Evolutionary conservation across 2,797 vertebrate genomes (phyloP).

Genomic region (Pseudochaenichthys georgianus): DNA sequence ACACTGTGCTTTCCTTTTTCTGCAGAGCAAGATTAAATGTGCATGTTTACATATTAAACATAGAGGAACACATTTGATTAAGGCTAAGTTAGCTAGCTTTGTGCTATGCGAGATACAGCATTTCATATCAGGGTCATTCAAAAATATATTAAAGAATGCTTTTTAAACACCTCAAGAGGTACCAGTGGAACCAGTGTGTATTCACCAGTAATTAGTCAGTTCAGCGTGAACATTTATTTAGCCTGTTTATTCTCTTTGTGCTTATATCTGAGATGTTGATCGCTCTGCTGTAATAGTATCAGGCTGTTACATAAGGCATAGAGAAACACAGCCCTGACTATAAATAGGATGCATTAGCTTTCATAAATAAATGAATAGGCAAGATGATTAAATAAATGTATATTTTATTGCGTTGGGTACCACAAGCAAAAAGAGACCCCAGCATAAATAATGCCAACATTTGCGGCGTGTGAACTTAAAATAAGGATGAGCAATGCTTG

Average conservation of each 20-base stretch:
- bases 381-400: conserved; percentile 42
- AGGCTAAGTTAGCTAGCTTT: not conserved
- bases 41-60: not conserved
- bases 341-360: conserved; percentile 15
- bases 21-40: conserved; percentile 11
- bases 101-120: not conserved
- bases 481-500: conserved; percentile 16
- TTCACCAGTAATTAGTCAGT: not conserved
- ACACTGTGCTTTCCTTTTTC: not conserved
- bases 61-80: not conserved
- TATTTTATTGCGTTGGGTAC: conserved; percentile 19
- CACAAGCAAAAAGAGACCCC: not conserved
- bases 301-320: conserved; percentile 33
- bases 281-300: conserved; percentile 19
- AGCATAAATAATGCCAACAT: conserved; percentile 20
- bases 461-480: conserved; percentile 5
- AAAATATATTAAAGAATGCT: not conserved
- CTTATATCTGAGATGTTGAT: conserved; percentile 15
- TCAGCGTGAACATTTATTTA: not conserved
- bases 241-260: conserved; percentile 16
- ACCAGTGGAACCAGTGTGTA: not conserved
- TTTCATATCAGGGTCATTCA: not conserved
- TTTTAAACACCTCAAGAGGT: not conserved
- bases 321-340: conserved; percentile 25
- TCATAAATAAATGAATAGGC: conserved; percentile 48